Evolutionary conservation across 1,140 invertebrate species (phyloP).

Genomic region (Lethrus apterus): DNA sequence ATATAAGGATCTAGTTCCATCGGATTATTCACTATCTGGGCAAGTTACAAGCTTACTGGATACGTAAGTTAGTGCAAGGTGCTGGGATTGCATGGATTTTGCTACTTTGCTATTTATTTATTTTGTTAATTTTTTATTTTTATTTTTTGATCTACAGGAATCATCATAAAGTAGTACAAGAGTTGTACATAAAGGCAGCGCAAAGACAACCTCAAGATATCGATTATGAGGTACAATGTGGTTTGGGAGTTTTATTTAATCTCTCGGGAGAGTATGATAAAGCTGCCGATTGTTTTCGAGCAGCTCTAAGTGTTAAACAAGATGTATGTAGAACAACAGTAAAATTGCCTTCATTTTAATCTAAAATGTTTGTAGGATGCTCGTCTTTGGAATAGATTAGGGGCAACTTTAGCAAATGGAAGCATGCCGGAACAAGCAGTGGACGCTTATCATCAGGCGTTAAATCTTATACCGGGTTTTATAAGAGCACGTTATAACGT

Average conservation of each 20-base stretch:
- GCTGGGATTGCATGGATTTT: not conserved
- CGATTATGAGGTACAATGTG: conserved; percentile 93
- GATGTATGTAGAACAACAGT: conserved; percentile 50
- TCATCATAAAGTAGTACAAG: conserved; percentile 62
- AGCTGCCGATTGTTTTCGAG: conserved; percentile 91
- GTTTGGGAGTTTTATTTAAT: conserved; percentile 92
- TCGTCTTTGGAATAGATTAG: conserved; percentile 93
- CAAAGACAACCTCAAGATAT: conserved; percentile 66
- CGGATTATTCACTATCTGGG: conserved; percentile 43
- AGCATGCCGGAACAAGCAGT: conserved; percentile 92
- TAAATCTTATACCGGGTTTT: conserved; percentile 89
- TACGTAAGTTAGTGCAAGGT: conserved; percentile 31
- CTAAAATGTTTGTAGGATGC: conserved; percentile 62
- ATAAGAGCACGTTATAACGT: conserved; percentile 96
- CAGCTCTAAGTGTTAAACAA: conserved; percentile 75
- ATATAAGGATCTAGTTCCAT: conserved; percentile 65
- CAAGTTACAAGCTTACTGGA: conserved; percentile 41
- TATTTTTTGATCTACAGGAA: conserved; percentile 42
- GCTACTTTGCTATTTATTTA: not conserved
- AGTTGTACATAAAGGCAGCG: conserved; percentile 80
- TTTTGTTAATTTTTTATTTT: conserved; percentile 6
- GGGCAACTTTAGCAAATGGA: conserved; percentile 95
- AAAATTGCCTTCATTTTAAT: not conserved
- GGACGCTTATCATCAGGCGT: conserved; percentile 86
- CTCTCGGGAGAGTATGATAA: conserved; percentile 90